Percentiles rank a stretch among this genome's conserved stretches.
phyloP scores from a whole-genome alignment of 2,888 invertebrate genomes.

The Orthosia incerta region DNA sequence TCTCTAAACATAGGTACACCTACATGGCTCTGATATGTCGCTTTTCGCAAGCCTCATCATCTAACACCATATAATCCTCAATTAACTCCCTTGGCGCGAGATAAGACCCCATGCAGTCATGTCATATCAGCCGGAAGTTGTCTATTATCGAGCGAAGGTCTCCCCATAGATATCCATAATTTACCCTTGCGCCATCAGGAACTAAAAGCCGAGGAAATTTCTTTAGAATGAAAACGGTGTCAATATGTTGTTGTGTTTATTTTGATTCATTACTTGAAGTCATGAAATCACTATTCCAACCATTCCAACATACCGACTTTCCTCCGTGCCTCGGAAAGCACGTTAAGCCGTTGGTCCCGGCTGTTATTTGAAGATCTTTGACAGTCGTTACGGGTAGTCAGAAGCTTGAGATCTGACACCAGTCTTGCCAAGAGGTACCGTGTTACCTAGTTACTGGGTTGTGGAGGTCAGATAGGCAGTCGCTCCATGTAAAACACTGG shows the following conservation, averaged over 20 bases:
- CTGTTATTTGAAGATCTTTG: too few species aligned
- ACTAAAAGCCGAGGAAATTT: constrained; percentile 11
- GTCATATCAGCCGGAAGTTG: constrained; percentile 52
- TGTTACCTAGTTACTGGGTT: too few species aligned
- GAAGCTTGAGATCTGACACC: too few species aligned
- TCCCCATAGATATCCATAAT: constrained; percentile 51
- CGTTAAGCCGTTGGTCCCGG: too few species aligned
- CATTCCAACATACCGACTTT: too few species aligned
- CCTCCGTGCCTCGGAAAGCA: too few species aligned
- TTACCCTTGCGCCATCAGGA: constrained; percentile 30
- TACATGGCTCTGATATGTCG: neutral
- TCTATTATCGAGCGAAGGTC: constrained; percentile 36
- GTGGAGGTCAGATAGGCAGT: too few species aligned
- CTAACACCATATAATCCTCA: constrained; percentile 46
- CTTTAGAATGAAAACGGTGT: neutral
- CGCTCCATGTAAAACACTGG: too few species aligned
- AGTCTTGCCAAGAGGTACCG: too few species aligned
- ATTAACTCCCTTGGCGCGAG: constrained; percentile 52
- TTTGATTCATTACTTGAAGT: neutral
- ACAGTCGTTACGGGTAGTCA: too few species aligned
- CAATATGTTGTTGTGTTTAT: neutral
- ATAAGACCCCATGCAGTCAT: constrained; percentile 51
- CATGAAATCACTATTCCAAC: too few species aligned
- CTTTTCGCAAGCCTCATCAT: constrained; percentile 24
- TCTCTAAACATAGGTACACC: neutral